Base-by-base conservation (phyloP, 2,888 invertebrate species). In the Lamellibrachia satsuma region DNA sequence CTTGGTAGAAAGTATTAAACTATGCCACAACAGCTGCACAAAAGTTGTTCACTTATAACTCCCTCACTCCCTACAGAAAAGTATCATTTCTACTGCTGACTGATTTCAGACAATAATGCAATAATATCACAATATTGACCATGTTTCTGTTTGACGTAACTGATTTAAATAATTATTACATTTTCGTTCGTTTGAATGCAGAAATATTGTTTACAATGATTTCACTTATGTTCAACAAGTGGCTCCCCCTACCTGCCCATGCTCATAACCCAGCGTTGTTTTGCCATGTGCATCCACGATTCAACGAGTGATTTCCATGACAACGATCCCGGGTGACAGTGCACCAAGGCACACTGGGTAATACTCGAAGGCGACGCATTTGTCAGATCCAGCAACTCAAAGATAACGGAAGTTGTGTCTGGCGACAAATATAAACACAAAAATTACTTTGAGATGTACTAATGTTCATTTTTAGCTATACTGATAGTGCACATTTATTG, bases 231-330 rank as follows among this genome's bases (percentile, higher is more conserved):
- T 75, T 15, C 75, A 6, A 75, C 75, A 15, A 75, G 75, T 75
- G 75, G 2, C 75, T 3, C 75, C 75, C 15, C 94, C 94, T 94
- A 96, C 96, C 96, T 95, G 90, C 94, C 92, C 8, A 96, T 93
- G 55, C 95, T 96, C 92, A 96, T 94, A 22, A 96, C 94, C 95
- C 95, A 96, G 92, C 94, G 95, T 27, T 95, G 94, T 92, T 95
- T 95, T 52, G 96, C 96, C 0, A 94, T 95, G 91, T 94, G 94
- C n/a, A 94, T 94, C 96, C 96, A 96, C 90, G 94, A 93, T 90
- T 96, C 95, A 93, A 95, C 95, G 52, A 96, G 93, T 3, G 95
- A 95, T 92, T 94, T 95, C 96, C 96, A 96, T 75, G 94, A 94
- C 52, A 95, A 95, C 0, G 94, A 94, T 39, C 94, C 94, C 7